phyloP scores from a whole-genome alignment of 2,888 invertebrate genomes.

The Microdon myrmicae region DNA sequence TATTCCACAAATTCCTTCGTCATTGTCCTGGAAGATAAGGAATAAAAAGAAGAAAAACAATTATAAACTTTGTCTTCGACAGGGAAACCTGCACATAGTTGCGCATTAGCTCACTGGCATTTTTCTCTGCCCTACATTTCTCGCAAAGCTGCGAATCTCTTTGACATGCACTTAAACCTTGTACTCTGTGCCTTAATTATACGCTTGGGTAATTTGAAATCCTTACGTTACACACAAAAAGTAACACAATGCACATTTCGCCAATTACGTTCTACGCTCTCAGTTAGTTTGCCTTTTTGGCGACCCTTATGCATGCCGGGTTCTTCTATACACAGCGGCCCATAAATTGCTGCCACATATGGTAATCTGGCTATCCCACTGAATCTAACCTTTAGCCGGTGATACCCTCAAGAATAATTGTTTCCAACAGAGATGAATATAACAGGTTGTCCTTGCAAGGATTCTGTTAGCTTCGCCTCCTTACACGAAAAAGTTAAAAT shows the following conservation, averaged over 20 bases:
- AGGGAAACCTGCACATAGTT: slow-evolving; percentile 3
- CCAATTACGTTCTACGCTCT: slow-evolving; percentile 18
- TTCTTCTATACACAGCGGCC: no score
- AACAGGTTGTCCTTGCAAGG: slow-evolving; percentile 21
- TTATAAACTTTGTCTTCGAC: slow-evolving; percentile 2
- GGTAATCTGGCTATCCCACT: slow-evolving; percentile 5
- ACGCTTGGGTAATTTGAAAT: slow-evolving; percentile 15
- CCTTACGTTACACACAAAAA: slow-evolving; percentile 7
- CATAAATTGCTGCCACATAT: no score
- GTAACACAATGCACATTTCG: slow-evolving; percentile 14
- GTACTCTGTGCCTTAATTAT: slow-evolving; percentile 35
- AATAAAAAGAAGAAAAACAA: background rate
- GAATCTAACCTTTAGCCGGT: slow-evolving; percentile 28
- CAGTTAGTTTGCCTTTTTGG: no score
- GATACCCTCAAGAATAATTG: slow-evolving; percentile 40
- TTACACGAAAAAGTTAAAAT: slow-evolving; percentile 7
- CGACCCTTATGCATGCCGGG: no score
- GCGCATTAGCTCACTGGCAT: background rate
- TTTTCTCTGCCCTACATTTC: slow-evolving; percentile 16
- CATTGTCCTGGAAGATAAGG: no score
- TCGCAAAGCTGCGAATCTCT: slow-evolving; percentile 26
- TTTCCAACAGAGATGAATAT: slow-evolving; percentile 27
- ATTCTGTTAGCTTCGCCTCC: background rate
- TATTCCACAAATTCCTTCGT: no score
- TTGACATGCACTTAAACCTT: slow-evolving; percentile 40